Evolutionary conservation across 2,797 vertebrate species (phyloP), one percentile per base, ranked within the genome.

Genomic region (Lacerta agilis): DNA sequence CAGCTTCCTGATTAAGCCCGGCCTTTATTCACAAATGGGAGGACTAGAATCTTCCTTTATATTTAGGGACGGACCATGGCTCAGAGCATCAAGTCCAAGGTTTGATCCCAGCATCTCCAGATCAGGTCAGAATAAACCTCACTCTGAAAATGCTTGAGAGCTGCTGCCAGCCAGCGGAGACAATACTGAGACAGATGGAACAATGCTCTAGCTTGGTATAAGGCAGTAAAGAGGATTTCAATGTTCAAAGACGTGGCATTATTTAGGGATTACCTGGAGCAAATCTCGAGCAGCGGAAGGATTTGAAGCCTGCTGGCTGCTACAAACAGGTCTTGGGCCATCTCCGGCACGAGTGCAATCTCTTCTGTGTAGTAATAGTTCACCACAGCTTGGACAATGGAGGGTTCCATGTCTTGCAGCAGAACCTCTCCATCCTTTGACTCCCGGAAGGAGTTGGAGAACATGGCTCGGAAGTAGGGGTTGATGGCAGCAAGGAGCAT

Each of bases 401-500:
- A 95, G 1, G 97, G 97, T 0, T 97, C 97, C 85, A 98, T 97
- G 71, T 98, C 98, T 92, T 97, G 96, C 90, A 98, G 90, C 15
- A 97, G 95, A 90, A 98, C 98, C 92, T 98, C 97, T 0, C 97
- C 97, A 38, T 97, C 97, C 64, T n/a, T 86, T 3, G 82, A 88
- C 55, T 88, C 89, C 5, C 97, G 97, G 92, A 98, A 95, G 0
- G 97, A 97, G 90, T 97, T 98, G 88, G 97, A 98, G 92, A 98
- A 98, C 97, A 98, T 97, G 83, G 97, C 97, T 29, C 97, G 96
- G 85, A 98, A 98, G 89, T 98, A 98, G 0, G 97, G 97, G 73
- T 98, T 98, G 87, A 98, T 96, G 0, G 98, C 97, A 0, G 98
- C 97, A 38, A 98, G 81, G 18, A 98, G 97, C 88, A 98, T 97